Evolutionary conservation across 2,113 vertebrate genomes (phyloP).

Genomic region (Protomyctophum bolini): DNA sequence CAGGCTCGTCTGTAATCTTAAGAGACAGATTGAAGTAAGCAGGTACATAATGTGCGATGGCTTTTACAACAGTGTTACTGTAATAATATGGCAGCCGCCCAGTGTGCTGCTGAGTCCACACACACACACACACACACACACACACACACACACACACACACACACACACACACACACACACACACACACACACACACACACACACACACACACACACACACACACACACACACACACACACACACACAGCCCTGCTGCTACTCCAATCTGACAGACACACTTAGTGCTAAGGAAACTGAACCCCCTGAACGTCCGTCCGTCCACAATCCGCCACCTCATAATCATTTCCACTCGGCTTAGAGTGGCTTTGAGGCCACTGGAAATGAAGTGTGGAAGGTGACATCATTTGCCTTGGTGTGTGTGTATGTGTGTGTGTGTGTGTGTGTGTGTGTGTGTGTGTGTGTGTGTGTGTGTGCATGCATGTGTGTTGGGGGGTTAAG

Average conservation of each 20-base stretch:
- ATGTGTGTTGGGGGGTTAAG: not conserved
- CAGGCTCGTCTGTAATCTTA: constrained; percentile 16
- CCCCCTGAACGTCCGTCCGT: too few species aligned
- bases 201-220: too few species aligned
- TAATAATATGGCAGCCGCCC: constrained; percentile 47
- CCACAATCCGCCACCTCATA: constrained; percentile 34
- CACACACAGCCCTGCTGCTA: constrained; percentile 18
- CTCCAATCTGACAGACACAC: constrained; percentile 61
- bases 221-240: too few species aligned
- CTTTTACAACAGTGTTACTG: constrained; percentile 44
- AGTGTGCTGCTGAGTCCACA: constrained; percentile 47
- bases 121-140: constrained; percentile 20
- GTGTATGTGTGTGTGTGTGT: constrained; percentile 23
- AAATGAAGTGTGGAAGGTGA: constrained; percentile 57
- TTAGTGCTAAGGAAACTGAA: constrained; percentile 15
- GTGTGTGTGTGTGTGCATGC: not conserved
- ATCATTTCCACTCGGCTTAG: constrained; percentile 54
- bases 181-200: too few species aligned
- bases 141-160: too few species aligned
- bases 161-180: too few species aligned
- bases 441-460: constrained; percentile 1
- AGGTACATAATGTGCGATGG: constrained; percentile 27
- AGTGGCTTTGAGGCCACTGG: constrained; percentile 62
- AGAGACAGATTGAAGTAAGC: constrained; percentile 38
- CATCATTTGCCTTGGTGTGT: constrained; percentile 48